phyloP scores from a whole-genome alignment of 1,140 invertebrate species.

The Sycophaga agraensis region DNA sequence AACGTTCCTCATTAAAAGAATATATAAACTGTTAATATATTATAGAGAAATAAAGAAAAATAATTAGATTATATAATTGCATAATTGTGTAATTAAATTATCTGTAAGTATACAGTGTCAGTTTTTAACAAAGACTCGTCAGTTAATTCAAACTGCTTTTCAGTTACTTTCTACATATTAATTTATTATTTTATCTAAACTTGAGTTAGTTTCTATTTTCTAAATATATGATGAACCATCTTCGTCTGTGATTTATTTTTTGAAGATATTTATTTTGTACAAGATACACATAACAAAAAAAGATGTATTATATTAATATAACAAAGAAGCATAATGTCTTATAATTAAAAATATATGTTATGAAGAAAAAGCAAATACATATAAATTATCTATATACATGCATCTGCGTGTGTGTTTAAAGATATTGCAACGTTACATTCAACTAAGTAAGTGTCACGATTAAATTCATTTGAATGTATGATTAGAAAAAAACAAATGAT shows the following conservation, averaged over 20 bases:
- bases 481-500: not conserved
- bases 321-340: not conserved
- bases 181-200: not conserved
- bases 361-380: slow-evolving; percentile 2
- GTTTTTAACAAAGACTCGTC: not conserved
- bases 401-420: not conserved
- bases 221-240: slow-evolving; percentile 4
- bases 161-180: not conserved
- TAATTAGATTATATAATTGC: not conserved
- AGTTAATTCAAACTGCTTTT: not conserved
- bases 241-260: slow-evolving; percentile 25
- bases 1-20: slow-evolving; percentile 32
- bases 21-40: slow-evolving; percentile 7
- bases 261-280: slow-evolving; percentile 11
- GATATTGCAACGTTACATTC: no score
- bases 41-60: slow-evolving; percentile 7
- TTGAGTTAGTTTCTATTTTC: slow-evolving; percentile 7
- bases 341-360: not conserved
- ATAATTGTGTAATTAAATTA: not conserved
- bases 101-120: not conserved
- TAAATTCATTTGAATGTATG: slow-evolving; percentile 7
- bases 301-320: slow-evolving; percentile 15
- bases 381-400: slow-evolving; percentile 25
- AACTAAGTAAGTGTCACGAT: not conserved
- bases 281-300: slow-evolving; percentile 6